Evolutionary conservation across 1,140 invertebrate species (phyloP), one percentile per base, ranked within the genome.

Genomic region (Mya arenaria): DNA sequence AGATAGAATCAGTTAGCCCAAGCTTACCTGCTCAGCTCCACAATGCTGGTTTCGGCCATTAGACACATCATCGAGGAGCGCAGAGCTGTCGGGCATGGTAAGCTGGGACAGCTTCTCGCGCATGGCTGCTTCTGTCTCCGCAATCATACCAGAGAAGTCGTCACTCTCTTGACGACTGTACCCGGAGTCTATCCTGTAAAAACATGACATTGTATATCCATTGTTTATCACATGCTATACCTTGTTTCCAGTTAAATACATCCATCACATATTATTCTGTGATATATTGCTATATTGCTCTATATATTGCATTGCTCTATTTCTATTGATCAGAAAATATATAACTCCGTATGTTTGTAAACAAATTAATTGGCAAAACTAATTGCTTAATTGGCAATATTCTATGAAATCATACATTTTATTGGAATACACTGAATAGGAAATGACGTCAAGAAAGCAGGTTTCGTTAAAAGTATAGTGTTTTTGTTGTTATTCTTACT

Each of bases 51-150:
- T 39, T 19, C 19, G 34, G 4, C n/a, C 5, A 6, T 30, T 28
- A 17, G 6, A 23, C 44, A 15, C 44, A 15, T 13, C 13, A n/a
- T n/a, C n/a, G n/a, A 48, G 44, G 44, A 13, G n/a, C n/a, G n/a
- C n/a, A n/a, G n/a, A 28, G 60, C 15, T 19, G 25, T 63, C 72
- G 39, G 72, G 72, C 44, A 75, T 52, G 4, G 72, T 75, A 4
- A 75, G 36, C n/a, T 39, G n/a, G 15, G 72, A 75, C 56, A 75
- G 72, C 30, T 75, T 75, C n/a, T 62, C 58, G 6, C 72, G 25
- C 58, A 75, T 75, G 13, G 72, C 37, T 15, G 72, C 72, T n/a
- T 75, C 72, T 37, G 72, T 63, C 39, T 75, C 36, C 1, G 17
- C 72, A 28, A 75, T 75, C 25, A 75, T 19, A 5, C 19, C 58